A percentile compares a stretch with the other conserved stretches of the same genome.
These are phyloP conservation scores for Drosophila dunni DNA, from an alignment of 1,140 invertebrate genomes.

Conservation along the genomic window DNA sequence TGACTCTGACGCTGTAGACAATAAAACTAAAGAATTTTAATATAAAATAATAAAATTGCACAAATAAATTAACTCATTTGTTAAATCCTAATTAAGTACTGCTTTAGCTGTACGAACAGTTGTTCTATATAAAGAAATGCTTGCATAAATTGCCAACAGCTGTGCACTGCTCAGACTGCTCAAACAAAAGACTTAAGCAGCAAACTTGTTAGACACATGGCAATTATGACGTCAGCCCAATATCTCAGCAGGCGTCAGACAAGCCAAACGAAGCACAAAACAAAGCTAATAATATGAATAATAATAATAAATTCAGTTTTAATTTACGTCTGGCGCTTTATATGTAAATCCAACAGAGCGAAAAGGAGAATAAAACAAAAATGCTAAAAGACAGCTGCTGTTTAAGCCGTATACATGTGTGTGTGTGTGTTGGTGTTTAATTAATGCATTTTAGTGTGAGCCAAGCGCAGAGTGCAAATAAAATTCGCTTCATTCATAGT, in stretches of 20 bases:
- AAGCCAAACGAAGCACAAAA: slow-evolving; percentile 24
- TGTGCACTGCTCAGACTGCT: neutral
- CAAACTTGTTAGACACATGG: slow-evolving; percentile 56
- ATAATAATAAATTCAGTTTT: slow-evolving; percentile 23
- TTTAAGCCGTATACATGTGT: slow-evolving; percentile 2
- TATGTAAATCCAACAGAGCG: slow-evolving; percentile 52
- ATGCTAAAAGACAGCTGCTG: slow-evolving; percentile 1
- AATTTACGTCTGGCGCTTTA: slow-evolving; percentile 56
- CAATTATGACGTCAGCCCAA: slow-evolving; percentile 63
- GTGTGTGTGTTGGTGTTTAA: slow-evolving; percentile 23
- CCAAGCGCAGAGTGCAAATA: neutral
- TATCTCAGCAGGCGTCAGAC: slow-evolving; percentile 13
- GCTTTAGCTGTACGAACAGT: neutral
- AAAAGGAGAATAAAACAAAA: slow-evolving; percentile 1
- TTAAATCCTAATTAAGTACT: too few relatives aligned
- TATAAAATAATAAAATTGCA: slow-evolving; percentile 13
- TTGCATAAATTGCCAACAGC: too few relatives aligned
- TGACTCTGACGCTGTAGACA: neutral
- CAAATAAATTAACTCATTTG: neutral
- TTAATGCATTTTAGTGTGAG: slow-evolving; percentile 33
- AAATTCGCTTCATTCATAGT: slow-evolving; percentile 42
- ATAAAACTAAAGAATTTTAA: neutral
- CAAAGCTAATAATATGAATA: slow-evolving; percentile 31
- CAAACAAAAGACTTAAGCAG: slow-evolving; percentile 70
- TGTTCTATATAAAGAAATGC: neutral